A percentile compares a stretch with the other conserved stretches of the same genome.
Evolutionary conservation across 2,113 vertebrate genomes (phyloP).

Genomic region (Benitochromis conjunctus): DNA sequence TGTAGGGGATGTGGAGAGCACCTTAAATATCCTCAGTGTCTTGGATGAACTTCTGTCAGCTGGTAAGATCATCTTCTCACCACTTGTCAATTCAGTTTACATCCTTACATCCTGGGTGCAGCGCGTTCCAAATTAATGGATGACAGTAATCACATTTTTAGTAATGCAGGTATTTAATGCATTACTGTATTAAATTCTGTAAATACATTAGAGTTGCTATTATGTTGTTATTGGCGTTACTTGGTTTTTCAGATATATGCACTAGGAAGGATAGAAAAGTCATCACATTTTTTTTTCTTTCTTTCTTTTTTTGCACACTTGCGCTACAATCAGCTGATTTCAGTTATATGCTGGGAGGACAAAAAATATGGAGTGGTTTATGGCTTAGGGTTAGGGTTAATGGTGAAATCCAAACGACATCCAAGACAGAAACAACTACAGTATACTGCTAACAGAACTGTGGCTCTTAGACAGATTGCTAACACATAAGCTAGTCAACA

Average conservation of each 20-base stretch:
- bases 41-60: slow-evolving; percentile 86
- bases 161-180: background rate
- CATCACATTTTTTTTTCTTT: too few relatives aligned
- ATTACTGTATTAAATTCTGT: background rate
- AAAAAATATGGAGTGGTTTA: background rate
- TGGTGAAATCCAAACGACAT: background rate
- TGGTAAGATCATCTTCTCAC: slow-evolving; percentile 69
- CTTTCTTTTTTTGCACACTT: too few relatives aligned
- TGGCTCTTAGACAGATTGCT: background rate
- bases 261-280: background rate
- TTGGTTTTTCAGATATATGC: background rate
- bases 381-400: too few relatives aligned
- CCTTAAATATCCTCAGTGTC: slow-evolving; percentile 78
- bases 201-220: background rate
- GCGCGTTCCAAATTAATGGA: background rate
- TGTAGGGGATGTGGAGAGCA: slow-evolving; percentile 77
- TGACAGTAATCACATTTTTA: background rate
- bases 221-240: background rate
- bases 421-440: background rate
- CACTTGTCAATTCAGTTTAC: background rate
- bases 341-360: background rate
- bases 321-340: too few relatives aligned
- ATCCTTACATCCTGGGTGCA: background rate
- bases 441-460: background rate
- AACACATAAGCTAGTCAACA: background rate